Base-by-base conservation (phyloP, 2,888 invertebrate species). In the Papilio protenor region DNA sequence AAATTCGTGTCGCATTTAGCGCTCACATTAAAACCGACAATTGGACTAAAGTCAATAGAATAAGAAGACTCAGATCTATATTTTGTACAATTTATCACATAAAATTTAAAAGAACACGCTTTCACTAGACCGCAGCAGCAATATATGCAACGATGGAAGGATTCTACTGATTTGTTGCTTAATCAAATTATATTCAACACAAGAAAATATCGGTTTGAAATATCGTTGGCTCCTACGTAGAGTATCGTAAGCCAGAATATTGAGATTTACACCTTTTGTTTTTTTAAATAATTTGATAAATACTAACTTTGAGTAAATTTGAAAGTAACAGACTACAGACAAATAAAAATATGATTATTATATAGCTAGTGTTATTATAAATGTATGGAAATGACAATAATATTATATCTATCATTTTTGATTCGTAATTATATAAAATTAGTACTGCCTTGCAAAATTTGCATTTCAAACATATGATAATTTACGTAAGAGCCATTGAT, bases 31-130 rank as follows among this genome's bases (percentile, higher is more conserved):
- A 84, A 82, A 81, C 84, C 84, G 83, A 84, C 85, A 88, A 84
- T 86, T 88, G 83, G 88, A 88, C 88, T 88, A 87, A 89, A 85
- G 88, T 89, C 89, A 90, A 89, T 90, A 90, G 87, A 88, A 89
- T 87, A 88, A 89, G 90, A 91, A 91, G 89, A 92, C 88, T 90
- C 91, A 92, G 92, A 92, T 94, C 91, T 92, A 87, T 66, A 89
- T 81, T 92, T 94, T 94, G 92, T 93, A 93, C 93, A 92, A 89
- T 90, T 90, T 91, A 92, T 93, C 93, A 93, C 93, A 93, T 91
- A 88, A 89, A 88, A 88, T 87, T 87, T 83, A 90, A 89, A 90
- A 90, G 89, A 90, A 91, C 91, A 92, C 91, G 85, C 86, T 73
- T 81, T 75, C n/a, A 78, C 80, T 84, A 82, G 83, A 85, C 84